These are phyloP conservation scores for Vanessa tameamea DNA, from an alignment of 1,140 invertebrate genomes.

Conservation along the genomic window DNA sequence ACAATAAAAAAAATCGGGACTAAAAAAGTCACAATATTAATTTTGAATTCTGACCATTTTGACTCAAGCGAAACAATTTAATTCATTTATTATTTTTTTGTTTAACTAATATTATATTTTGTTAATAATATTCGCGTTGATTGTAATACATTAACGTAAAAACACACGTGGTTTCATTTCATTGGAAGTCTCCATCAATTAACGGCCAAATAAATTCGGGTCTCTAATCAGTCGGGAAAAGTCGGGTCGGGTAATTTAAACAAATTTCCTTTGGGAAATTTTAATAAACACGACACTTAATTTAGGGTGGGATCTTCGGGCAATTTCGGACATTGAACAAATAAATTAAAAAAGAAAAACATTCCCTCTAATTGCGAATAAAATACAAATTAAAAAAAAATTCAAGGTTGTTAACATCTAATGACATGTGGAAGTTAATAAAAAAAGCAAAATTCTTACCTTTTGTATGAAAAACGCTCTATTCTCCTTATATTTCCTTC, in stretches of 20 bases:
- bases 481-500: conserved; percentile 37
- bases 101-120: neutral
- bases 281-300: neutral
- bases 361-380: no score
- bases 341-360: neutral
- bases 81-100: no score
- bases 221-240: no score
- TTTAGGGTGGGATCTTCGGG: neutral
- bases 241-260: conserved; percentile 6
- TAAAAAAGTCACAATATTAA: no score
- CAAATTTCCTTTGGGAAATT: conserved; percentile 21
- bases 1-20: no score
- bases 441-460: conserved; percentile 31
- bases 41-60: no score
- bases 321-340: neutral
- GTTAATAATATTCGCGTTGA: neutral
- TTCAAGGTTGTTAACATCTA: no score
- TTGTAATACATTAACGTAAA: no score
- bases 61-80: no score
- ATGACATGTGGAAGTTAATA: no score
- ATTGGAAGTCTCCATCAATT: conserved; percentile 5
- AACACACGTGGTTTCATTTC: neutral
- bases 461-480: conserved; percentile 41
- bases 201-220: neutral
- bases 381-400: no score